A percentile compares a stretch with the other conserved stretches of the same genome.
Conservation (phyloP, 2,797 vertebrate species). For the Liasis olivaceus region DNA sequence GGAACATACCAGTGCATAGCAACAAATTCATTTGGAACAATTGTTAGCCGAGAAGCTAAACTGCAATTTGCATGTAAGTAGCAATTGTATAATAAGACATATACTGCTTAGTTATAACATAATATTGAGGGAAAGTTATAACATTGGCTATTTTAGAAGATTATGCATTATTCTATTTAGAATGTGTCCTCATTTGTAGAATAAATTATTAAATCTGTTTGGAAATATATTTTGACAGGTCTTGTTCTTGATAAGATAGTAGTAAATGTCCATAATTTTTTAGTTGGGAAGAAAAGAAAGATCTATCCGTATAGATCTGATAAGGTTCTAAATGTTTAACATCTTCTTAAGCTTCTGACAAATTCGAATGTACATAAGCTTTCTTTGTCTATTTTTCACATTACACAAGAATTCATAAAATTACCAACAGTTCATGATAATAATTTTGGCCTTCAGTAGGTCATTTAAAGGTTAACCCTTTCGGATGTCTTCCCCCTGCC, state of each 20-base stretch:
- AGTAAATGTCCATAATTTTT: not conserved
- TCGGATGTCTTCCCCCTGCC: not conserved
- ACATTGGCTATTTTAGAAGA: not conserved
- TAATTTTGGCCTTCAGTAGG: not conserved
- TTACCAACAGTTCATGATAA: not conserved
- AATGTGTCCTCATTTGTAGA: constrained; percentile 14
- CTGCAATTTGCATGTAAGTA: constrained; percentile 97
- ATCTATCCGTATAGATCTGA: not conserved
- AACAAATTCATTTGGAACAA: constrained; percentile 90
- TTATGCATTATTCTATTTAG: not conserved
- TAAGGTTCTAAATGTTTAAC: not conserved
- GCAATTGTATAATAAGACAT: not conserved
- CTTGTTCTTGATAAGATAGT: not conserved
- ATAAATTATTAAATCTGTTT: not conserved
- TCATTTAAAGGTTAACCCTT: not conserved
- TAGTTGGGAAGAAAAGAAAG: not conserved
- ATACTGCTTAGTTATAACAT: not conserved
- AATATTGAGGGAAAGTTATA: not conserved
- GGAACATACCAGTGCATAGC: constrained; percentile 95
- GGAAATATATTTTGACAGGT: not conserved
- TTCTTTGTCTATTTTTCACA: not conserved
- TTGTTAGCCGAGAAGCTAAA: constrained; percentile 90
- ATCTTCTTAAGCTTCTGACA: constrained; percentile 3
- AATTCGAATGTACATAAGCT: not conserved
- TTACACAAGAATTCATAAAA: not conserved